phyloP scores from a whole-genome alignment of 1,140 invertebrate species.

The Diachasma alloeum region DNA sequence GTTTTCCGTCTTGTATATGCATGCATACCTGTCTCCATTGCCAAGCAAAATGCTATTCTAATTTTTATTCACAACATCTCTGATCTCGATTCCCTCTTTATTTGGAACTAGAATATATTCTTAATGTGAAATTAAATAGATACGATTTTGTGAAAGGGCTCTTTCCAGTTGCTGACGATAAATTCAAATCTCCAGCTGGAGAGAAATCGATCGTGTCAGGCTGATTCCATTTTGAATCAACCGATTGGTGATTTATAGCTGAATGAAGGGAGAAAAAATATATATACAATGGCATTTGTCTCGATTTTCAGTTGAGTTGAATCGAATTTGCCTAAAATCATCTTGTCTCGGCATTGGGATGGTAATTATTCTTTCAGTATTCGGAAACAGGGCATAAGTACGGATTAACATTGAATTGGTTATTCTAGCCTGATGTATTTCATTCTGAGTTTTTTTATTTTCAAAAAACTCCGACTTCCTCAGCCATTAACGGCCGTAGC shows the following conservation, averaged over 20 bases:
- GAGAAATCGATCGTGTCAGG: too few species aligned
- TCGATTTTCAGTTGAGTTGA: constrained; percentile 7
- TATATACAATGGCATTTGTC: constrained; percentile 34
- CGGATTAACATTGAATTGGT: constrained; percentile 59
- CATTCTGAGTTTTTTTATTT: constrained; percentile 16
- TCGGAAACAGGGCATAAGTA: constrained; percentile 6
- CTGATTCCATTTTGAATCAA: neutral
- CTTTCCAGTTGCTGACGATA: neutral
- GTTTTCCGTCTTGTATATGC: constrained; percentile 10
- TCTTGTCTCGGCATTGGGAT: constrained; percentile 15
- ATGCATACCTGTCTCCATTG: constrained; percentile 6
- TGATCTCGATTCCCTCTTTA: constrained; percentile 2
- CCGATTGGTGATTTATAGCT: neutral
- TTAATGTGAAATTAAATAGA: neutral
- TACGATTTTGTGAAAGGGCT: neutral
- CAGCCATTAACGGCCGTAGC: too few species aligned
- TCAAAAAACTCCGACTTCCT: too few species aligned
- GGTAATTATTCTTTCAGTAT: neutral
- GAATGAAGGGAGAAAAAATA: neutral
- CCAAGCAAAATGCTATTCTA: constrained; percentile 1
- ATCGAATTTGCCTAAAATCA: constrained; percentile 43
- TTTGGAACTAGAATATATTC: neutral
- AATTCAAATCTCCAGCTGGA: neutral
- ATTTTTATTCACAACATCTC: neutral
- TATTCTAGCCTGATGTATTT: constrained; percentile 35